phyloP scores from a whole-genome alignment of 92 coral and sea anemone genomes.

The Parazoanthus swiftii region DNA sequence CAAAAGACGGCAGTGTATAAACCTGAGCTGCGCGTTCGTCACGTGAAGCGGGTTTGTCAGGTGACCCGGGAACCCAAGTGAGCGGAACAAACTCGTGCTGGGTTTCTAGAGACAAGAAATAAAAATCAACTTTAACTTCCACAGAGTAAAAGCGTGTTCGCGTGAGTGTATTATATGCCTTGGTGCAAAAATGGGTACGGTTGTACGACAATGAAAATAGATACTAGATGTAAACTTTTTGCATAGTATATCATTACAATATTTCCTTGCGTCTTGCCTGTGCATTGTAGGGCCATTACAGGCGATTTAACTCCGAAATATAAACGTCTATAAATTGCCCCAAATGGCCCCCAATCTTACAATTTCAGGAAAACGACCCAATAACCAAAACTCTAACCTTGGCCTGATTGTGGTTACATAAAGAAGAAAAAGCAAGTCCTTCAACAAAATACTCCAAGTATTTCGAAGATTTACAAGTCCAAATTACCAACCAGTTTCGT shows the following conservation, averaged over 20 bases:
- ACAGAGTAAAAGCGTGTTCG: not conserved
- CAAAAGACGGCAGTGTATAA: slow-evolving; percentile 65
- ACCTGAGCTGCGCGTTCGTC: slow-evolving; percentile 44
- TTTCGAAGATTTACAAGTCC: not conserved
- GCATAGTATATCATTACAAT: not conserved
- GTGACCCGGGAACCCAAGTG: slow-evolving; percentile 53
- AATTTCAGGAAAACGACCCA: too few species aligned
- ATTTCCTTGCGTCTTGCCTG: not conserved
- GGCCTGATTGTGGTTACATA: too few species aligned
- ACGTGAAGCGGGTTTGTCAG: slow-evolving; percentile 4
- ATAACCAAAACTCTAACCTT: too few species aligned
- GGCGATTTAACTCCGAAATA: too few species aligned
- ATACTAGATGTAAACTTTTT: not conserved
- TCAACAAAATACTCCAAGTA: too few species aligned
- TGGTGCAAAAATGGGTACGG: too few species aligned
- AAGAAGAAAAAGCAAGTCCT: too few species aligned
- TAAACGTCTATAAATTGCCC: too few species aligned
- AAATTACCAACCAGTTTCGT: not conserved
- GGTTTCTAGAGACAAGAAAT: slow-evolving; percentile 16
- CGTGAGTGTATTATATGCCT: not conserved
- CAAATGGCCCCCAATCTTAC: too few species aligned
- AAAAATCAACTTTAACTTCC: not conserved
- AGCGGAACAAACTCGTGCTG: slow-evolving; percentile 50
- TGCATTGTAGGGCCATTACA: too few species aligned
- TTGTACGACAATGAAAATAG: not conserved